A percentile compares a stretch with the other conserved stretches of the same genome.
These are phyloP conservation scores for Camptogramma bilineatum DNA, from an alignment of 2,888 invertebrate genomes.

Conservation along the genomic window DNA sequence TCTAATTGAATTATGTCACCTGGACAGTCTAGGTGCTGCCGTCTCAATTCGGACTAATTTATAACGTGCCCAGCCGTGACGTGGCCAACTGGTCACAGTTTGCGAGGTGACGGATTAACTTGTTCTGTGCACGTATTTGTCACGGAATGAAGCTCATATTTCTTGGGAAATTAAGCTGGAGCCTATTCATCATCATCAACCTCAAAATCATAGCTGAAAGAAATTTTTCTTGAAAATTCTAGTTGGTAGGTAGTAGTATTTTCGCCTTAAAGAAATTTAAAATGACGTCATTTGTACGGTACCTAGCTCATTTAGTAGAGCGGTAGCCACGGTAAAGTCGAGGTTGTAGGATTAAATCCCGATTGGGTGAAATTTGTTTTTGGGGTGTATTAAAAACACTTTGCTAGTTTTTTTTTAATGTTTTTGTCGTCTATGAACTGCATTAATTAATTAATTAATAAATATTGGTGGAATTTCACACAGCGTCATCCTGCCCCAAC, in stretches of 20 bases:
- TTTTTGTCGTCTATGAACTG: too few relatives aligned
- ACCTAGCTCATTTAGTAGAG: too few relatives aligned
- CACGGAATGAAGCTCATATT: slow-evolving; percentile 30
- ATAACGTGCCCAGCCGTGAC: slow-evolving; percentile 58
- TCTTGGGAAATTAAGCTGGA: slow-evolving; percentile 25
- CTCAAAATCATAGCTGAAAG: not conserved
- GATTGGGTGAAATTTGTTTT: too few relatives aligned
- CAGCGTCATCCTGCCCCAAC: too few relatives aligned
- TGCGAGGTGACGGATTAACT: slow-evolving; percentile 31
- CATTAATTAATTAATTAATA: too few relatives aligned
- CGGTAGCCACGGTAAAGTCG: too few relatives aligned
- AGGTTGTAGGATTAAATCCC: too few relatives aligned
- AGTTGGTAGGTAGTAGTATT: slow-evolving; percentile 2
- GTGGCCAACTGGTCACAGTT: slow-evolving; percentile 28
- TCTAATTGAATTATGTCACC: slow-evolving; percentile 77
- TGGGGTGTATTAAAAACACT: too few relatives aligned
- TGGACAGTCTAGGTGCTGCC: slow-evolving; percentile 57
- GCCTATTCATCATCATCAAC: not conserved
- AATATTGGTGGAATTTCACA: too few relatives aligned
- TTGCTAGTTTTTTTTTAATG: too few relatives aligned
- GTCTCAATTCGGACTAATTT: slow-evolving; percentile 71
- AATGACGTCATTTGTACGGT: too few relatives aligned
- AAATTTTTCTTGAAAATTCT: not conserved
- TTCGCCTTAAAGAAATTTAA: too few relatives aligned
- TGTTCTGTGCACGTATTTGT: slow-evolving; percentile 14